phyloP scores from a whole-genome alignment of 2,113 vertebrate genomes.

The Sterna hirundo region DNA sequence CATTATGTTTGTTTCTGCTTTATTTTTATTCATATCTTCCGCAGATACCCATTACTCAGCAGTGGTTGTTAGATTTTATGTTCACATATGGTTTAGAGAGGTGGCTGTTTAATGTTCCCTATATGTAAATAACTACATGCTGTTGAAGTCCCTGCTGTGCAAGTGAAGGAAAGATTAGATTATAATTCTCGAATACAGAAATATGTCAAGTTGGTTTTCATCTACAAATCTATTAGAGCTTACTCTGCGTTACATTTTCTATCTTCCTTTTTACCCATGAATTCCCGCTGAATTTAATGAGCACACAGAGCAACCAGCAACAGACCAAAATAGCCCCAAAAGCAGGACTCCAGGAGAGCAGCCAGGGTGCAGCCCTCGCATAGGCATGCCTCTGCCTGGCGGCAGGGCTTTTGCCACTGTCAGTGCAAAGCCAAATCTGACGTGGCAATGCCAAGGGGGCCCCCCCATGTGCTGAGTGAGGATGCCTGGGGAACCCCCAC shows the following conservation, averaged over 20 bases:
- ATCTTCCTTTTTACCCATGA: not conserved
- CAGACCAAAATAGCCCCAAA: not conserved
- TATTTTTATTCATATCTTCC: not conserved
- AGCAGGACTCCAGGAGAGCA: not conserved
- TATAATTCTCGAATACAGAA: not conserved
- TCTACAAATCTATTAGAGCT: not conserved
- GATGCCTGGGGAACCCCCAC: not conserved
- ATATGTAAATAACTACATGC: conserved; percentile 55
- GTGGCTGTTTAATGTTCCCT: conserved; percentile 51
- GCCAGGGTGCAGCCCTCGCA: fast-evolving
- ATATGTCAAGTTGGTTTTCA: conserved; percentile 7
- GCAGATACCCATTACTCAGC: not conserved
- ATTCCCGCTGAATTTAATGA: not conserved
- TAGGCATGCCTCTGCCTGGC: not conserved
- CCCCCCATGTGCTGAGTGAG: fast-evolving
- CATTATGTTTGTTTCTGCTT: not conserved
- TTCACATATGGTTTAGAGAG: conserved; percentile 41
- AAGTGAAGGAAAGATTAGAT: not conserved
- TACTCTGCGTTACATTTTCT: not conserved
- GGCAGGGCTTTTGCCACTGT: not conserved
- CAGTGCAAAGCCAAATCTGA: fast-evolving
- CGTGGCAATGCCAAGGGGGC: fast-evolving
- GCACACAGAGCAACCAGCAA: not conserved
- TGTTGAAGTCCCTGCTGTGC: conserved; percentile 18
- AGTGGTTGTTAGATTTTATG: conserved; percentile 4